Evolutionary conservation across 2,113 vertebrate genomes (phyloP), one percentile per base, ranked within the genome.

Genomic region (Nerophis lumbriciformis): DNA sequence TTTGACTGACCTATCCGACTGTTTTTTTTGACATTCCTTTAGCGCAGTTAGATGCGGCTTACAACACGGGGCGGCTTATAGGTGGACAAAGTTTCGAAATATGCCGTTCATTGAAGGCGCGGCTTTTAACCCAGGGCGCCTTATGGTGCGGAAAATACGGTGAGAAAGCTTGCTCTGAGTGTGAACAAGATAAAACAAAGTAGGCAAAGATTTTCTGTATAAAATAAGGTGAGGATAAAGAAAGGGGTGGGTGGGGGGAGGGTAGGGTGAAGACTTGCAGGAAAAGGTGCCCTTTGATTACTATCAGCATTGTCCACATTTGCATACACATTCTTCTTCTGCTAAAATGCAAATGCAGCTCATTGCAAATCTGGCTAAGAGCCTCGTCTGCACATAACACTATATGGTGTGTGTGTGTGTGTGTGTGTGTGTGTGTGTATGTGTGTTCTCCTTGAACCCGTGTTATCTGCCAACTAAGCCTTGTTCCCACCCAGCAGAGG

Each of bases 241-340:
- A 59, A 49, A 61, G n/a, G 42, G 60, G 62, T 48, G 3, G 73
- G 65, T 3, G 6, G 58, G 67, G 51, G 72, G 28, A 52, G 16
- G 68, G 51, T 44, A 47, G 66, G 70, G 66, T 63, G 65, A 60
- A 79, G 39, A 64, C 63, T 59, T 12, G 53, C 54, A 69, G 65
- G 66, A 54, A 78, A 88, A 87, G 84, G 83, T 87, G 86, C 81
- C 84, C 83, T 88, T 79, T 85, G 86, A 88, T 88, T 83, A 71
- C 69, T 83, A 88, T 88, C 86, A 79, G 86, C 81, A 71, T 57
- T 71, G 79, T 86, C 72, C 13, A 28, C 80, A 84, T 87, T 88
- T 85, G 80, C 84, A 85, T 87, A 85, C 65, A 79, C 77, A 75
- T 83, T 82, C 77, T 80, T 75, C 66, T 76, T 62, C 68, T 68